phyloP scores from a whole-genome alignment of 2,888 invertebrate species.

The Acanthopleura granulata region DNA sequence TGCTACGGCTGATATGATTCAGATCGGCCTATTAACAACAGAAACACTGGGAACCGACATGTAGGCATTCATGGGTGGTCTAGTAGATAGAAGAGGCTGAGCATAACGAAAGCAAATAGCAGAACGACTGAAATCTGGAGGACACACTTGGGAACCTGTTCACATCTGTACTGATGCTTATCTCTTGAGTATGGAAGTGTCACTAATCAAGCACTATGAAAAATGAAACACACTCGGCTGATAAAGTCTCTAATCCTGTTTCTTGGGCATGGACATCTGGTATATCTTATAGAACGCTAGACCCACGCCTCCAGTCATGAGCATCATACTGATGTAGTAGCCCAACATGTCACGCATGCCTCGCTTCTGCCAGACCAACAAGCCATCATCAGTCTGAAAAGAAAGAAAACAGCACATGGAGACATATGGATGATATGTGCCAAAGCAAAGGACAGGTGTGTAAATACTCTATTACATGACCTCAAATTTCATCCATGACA shows the following conservation, averaged over 20 bases:
- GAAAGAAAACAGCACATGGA: neutral
- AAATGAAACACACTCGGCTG: no score
- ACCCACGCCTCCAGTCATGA: constrained; percentile 25
- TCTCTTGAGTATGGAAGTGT: neutral
- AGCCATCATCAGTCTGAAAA: constrained; percentile 39
- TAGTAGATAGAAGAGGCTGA: no score
- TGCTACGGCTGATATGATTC: no score
- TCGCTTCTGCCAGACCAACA: constrained; percentile 41
- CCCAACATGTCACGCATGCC: constrained; percentile 26
- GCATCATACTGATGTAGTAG: constrained; percentile 24
- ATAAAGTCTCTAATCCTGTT: neutral
- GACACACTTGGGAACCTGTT: neutral
- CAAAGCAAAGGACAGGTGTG: no score
- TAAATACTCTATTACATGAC: no score
- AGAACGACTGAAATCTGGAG: no score
- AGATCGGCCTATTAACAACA: no score
- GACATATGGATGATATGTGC: no score
- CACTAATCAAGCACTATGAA: constrained; percentile 15
- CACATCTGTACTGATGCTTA: neutral
- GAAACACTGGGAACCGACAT: no score
- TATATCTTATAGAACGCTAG: constrained; percentile 12
- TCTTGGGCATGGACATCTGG: constrained; percentile 30
- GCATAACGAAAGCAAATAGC: no score
- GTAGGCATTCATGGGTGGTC: no score
- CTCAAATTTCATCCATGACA: no score